Conservation (phyloP, 1,140 invertebrate genomes). For the Frieseomelitta varia region DNA sequence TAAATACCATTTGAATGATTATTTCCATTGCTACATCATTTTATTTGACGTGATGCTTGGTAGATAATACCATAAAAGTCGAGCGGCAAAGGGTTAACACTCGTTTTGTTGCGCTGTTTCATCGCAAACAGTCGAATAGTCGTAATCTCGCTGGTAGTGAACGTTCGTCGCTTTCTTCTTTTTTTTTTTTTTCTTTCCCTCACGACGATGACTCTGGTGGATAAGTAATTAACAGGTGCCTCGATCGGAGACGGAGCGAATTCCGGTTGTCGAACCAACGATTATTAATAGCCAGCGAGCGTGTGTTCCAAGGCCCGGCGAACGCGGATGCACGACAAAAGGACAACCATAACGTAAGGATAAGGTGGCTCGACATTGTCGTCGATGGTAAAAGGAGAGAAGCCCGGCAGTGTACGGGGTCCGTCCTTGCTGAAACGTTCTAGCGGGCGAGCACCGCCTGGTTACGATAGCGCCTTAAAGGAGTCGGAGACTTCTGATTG, state of each 20-base stretch:
- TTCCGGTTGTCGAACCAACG: neutral
- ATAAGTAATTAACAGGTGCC: constrained; percentile 2
- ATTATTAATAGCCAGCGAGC: constrained; percentile 9
- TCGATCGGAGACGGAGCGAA: neutral
- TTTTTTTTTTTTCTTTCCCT: too few species aligned
- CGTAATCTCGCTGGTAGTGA: neutral
- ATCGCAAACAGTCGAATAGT: too few species aligned
- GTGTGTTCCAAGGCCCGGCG: neutral
- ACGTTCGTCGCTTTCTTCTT: neutral
- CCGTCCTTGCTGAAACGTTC: constrained; percentile 16
- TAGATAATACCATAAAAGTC: too few species aligned
- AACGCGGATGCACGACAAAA: constrained; percentile 14
- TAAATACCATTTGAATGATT: too few species aligned
- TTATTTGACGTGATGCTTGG: too few species aligned
- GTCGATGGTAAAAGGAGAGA: constrained; percentile 25
- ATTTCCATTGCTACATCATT: too few species aligned
- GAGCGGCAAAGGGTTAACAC: too few species aligned
- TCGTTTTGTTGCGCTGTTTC: neutral
- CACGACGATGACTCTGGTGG: neutral
- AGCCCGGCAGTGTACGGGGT: neutral
- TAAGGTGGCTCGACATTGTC: neutral
- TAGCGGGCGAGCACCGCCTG: neutral
- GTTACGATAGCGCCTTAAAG: constrained; percentile 21
- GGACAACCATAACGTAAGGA: neutral
- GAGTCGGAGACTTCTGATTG: neutral